A percentile compares a stretch with the other conserved stretches of the same genome.
These are phyloP conservation scores for Nanger granti DNA, from an alignment of 2,113 vertebrate species.

Conservation along the genomic window DNA sequence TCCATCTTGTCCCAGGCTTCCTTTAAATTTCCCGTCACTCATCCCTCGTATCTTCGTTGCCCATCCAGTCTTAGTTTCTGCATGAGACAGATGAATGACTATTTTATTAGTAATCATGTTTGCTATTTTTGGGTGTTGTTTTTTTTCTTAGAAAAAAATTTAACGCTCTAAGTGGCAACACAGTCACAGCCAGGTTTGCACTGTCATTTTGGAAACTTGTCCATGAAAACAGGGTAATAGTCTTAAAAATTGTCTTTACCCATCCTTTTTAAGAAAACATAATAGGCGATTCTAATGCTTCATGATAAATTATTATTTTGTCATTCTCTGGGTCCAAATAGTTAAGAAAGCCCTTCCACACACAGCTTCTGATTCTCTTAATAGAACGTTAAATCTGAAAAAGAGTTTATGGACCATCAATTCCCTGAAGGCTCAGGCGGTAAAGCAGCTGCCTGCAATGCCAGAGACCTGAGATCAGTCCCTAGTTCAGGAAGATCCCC, in stretches of 20 bases:
- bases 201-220: background rate
- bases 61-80: background rate
- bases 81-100: background rate
- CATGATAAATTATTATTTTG: background rate
- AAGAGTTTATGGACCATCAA: background rate
- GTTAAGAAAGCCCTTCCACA: background rate
- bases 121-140: background rate
- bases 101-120: background rate
- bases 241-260: background rate
- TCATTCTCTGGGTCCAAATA: background rate
- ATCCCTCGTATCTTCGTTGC: background rate
- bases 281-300: background rate
- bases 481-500: background rate
- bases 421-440: background rate
- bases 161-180: background rate
- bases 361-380: background rate
- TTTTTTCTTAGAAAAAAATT: background rate
- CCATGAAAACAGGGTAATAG: background rate
- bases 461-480: background rate
- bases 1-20: background rate
- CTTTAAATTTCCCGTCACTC: background rate
- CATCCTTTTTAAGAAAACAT: background rate
- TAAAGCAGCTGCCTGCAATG: background rate
- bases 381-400: background rate
- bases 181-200: background rate